phyloP scores from a whole-genome alignment of 2,797 vertebrate genomes.

The Poecilia velifera region DNA sequence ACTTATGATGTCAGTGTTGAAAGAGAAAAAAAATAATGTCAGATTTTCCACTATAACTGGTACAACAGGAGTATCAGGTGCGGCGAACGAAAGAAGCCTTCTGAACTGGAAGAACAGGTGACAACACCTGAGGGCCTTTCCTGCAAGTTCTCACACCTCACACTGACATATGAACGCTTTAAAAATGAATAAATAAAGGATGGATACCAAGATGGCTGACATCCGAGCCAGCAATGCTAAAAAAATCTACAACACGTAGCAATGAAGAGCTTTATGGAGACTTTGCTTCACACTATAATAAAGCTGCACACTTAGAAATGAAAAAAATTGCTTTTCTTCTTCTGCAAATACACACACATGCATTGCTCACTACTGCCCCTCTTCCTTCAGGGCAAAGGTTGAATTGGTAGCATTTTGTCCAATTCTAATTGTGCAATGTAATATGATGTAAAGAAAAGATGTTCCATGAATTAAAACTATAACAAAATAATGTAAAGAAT shows the following conservation, averaged over 20 bases:
- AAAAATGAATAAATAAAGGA: background rate
- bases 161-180: background rate
- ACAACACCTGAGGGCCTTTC: constrained; percentile 22
- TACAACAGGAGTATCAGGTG: constrained; percentile 36
- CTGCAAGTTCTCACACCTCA: background rate
- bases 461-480: background rate
- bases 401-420: background rate
- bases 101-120: constrained; percentile 14
- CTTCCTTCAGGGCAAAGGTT: background rate
- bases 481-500: background rate
- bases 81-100: constrained; percentile 8
- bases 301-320: background rate
- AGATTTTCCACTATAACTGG: constrained; percentile 26
- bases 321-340: background rate
- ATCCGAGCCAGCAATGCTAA: background rate
- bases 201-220: background rate
- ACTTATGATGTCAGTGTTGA: background rate
- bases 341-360: background rate
- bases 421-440: background rate
- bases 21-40: background rate
- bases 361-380: background rate
- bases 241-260: background rate
- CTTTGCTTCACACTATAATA: background rate
- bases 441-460: background rate
- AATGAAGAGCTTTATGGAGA: background rate